Base-by-base conservation (phyloP, 2,113 vertebrate species). In the Madoqua kirkii region DNA sequence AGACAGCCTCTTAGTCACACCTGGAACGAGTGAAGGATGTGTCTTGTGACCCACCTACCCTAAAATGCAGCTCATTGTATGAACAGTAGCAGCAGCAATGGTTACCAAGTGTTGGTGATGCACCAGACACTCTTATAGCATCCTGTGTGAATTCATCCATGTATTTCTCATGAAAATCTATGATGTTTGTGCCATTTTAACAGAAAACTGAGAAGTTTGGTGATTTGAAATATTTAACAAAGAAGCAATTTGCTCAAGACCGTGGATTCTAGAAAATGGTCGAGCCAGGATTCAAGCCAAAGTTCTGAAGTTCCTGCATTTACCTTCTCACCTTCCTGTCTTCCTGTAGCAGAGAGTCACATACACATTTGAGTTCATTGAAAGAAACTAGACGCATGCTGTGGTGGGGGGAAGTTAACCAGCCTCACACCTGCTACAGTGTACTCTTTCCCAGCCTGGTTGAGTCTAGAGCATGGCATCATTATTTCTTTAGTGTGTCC, bases 191-290 rank as follows among this genome's bases (percentile, higher is more conserved):
- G 25, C 31, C 21, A 15, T 50, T 87, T 50, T 87, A 33, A 5
- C 23, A 57, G 67, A 83, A 96, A 96, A 55, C 79, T 36, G 31
- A 82, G 3, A 19, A 43, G 40, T 64, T n/a, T 40, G 48, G 50
- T 67, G 13, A 81, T 54, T 74, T 87, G 52, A 93, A 93, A 84
- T 71, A 78, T 71, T 21, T 33, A 76, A 43, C 21, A 71, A 60
- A 57, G 33, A 57, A 89, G 60, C 74, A 64, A 25, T 43, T 48
- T 78, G 36, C 91, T 71, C 33, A 54, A 81, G 45, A 89, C 31
- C 1, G 4, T 3, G 6, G 40, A 86, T 29, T 29, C 79, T 87
- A 59, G 59, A 85, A 95, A 95, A 57, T 50, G 9, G 3, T 52
- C 19, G 25, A 94, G 59, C 17, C 43, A 40, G 64, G 16, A 89